Conservation (phyloP, 2,888 invertebrate species). For the Caenorhabditis uteleia region DNA sequence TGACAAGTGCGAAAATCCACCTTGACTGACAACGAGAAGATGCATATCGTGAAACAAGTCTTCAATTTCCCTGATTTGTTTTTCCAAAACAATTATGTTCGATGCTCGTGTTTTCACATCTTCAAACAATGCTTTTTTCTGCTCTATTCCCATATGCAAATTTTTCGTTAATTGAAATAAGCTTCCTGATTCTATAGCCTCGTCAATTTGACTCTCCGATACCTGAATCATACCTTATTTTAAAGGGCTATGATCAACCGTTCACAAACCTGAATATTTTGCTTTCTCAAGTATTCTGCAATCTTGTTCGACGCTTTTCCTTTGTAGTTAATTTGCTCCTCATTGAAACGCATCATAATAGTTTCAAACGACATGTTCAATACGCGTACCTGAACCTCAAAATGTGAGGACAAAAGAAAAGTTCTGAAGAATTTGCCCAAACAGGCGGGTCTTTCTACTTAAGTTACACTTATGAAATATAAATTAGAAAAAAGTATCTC, state of each 20-base stretch:
- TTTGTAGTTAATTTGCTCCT: constrained; percentile 20
- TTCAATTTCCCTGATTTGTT: constrained; percentile 23
- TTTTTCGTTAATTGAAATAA: constrained; percentile 13
- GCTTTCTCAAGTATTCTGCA: constrained; percentile 16
- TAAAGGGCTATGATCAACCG: too few relatives aligned
- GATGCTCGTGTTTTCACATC: constrained; percentile 18
- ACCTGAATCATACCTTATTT: too few relatives aligned
- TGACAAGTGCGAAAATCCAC: constrained; percentile 2
- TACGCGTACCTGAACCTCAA: constrained; percentile 15
- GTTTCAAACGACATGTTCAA: constrained; percentile 15
- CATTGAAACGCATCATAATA: constrained; percentile 25
- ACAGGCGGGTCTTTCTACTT: not conserved
- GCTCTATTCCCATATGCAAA: constrained; percentile 11
- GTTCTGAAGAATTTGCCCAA: not conserved
- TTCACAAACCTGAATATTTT: constrained; percentile 26
- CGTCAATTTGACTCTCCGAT: constrained; percentile 12
- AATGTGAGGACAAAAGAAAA: not conserved
- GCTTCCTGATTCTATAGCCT: constrained; percentile 25
- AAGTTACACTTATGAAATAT: not conserved
- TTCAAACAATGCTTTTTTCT: constrained; percentile 19
- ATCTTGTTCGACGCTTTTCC: constrained; percentile 13
- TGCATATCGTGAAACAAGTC: constrained; percentile 30
- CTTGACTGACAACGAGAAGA: constrained; percentile 12
- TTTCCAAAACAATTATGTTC: constrained; percentile 18
- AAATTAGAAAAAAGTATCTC: too few relatives aligned